Evolutionary conservation across 2,888 invertebrate species (phyloP), one percentile per base, ranked within the genome.

Genomic region (Zygaena filipendulae): DNA sequence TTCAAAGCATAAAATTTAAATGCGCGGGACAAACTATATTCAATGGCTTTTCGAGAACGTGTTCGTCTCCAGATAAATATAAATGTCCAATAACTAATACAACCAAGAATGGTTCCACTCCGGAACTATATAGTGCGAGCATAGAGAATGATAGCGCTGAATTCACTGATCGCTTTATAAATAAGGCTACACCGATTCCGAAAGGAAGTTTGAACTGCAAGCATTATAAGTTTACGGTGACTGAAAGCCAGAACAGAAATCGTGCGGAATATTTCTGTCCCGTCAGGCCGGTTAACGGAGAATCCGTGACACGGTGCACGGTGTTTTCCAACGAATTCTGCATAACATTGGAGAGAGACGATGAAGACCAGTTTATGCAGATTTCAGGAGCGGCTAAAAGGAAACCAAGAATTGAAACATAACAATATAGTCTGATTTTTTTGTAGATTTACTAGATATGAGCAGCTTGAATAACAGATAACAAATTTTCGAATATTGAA

Each of bases 301-400:
- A 69, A 30, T 40, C 45, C 1, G 31, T 49, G 4, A 46, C 68
- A 8, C 53, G 60, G 11, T 79, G 79, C 37, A 79, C 79, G 2
- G 59, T 79, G 19, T 79, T 79, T 39, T 80, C 77, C 1, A 77
- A 71, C 36, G 54, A 71, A 27, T 79, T 72, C 43, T 71, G 79
- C 38, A 52, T 79, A 8, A 68, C 72, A 3, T 46, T 80, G 20
- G 64, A 68, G 34, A 63, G 57, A 37, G 63, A 69, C 20, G 55
- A 58, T 3, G 58, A 60, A 29, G 74, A 75, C 29, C 70, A 75
- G 37, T 75, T 68, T 32, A 35, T 62, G 13, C 47, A 54, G 30
- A 56, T 51, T 19, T 39, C 38, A 5, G 59, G 63, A 7, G 43
- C 54, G 2, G 60, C 64, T 1, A 60, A 49, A 31, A 53, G 79